Percentiles rank a stretch among this genome's conserved stretches.
These are phyloP conservation scores for Chloebia gouldiae DNA, from an alignment of 2,113 vertebrate genomes.

Conservation along the genomic window DNA sequence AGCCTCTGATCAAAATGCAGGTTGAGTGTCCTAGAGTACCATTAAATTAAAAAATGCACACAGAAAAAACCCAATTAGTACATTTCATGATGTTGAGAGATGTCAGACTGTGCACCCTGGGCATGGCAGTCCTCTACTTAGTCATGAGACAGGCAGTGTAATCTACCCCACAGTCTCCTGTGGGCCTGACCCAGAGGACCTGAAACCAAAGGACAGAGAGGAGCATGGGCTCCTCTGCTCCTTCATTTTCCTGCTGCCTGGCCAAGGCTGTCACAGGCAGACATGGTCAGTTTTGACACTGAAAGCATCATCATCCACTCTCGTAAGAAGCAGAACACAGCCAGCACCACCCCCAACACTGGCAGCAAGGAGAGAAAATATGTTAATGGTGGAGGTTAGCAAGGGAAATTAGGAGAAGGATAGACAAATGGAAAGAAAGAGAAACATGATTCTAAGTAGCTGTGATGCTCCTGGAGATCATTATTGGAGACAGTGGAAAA, in stretches of 20 bases:
- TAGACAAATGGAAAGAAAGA: neutral
- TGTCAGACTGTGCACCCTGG: neutral
- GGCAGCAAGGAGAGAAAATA: neutral
- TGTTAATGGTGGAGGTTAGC: neutral
- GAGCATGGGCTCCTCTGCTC: neutral
- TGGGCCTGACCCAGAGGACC: neutral
- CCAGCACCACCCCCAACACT: neutral
- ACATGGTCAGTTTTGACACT: neutral
- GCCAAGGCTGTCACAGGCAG: accelerated
- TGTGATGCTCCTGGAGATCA: accelerated
- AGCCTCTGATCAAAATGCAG: slow-evolving; percentile 28
- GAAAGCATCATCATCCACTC: accelerated
- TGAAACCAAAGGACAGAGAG: neutral
- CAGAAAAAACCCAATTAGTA: slow-evolving; percentile 17
- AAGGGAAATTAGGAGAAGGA: neutral
- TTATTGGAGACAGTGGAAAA: neutral
- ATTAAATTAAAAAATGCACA: slow-evolving; percentile 3
- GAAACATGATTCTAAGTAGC: neutral
- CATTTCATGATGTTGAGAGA: neutral
- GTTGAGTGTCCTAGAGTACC: slow-evolving; percentile 11
- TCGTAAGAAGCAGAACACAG: neutral
- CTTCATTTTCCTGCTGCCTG: neutral
- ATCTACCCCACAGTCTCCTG: neutral
- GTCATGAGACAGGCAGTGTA: neutral
- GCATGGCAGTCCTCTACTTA: neutral